Conservation (phyloP, 2,888 invertebrate species). For the Chalcis sispes region DNA sequence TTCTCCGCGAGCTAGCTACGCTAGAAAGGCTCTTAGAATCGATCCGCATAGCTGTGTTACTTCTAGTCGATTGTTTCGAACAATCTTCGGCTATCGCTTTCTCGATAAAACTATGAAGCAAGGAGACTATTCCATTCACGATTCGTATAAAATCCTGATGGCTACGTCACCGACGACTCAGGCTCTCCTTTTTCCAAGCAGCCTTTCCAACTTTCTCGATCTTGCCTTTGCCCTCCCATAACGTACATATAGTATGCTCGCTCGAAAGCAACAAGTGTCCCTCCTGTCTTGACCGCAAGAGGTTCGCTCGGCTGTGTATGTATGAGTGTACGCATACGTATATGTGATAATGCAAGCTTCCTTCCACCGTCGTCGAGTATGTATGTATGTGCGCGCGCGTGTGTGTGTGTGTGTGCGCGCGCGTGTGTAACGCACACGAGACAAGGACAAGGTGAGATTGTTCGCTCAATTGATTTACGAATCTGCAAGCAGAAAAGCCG, state of each 20-base stretch:
- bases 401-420: neutral
- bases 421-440: too few relatives aligned
- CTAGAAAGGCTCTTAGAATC: conserved; percentile 24
- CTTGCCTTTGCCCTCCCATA: too few relatives aligned
- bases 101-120: too few relatives aligned
- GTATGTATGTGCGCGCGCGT: neutral
- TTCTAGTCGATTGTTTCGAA: neutral
- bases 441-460: too few relatives aligned
- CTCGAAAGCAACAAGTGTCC: conserved; percentile 44
- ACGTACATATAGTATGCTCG: too few relatives aligned
- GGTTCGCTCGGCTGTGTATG: neutral
- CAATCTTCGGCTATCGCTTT: too few relatives aligned
- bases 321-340: neutral
- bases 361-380: neutral
- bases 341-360: too few relatives aligned
- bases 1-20: conserved; percentile 43
- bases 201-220: too few relatives aligned
- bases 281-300: conserved; percentile 24
- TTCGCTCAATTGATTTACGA: conserved; percentile 23
- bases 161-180: too few relatives aligned
- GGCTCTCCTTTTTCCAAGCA: too few relatives aligned
- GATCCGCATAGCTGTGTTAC: conserved; percentile 16
- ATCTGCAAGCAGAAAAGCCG: conserved; percentile 10
- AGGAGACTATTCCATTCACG: too few relatives aligned
- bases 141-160: too few relatives aligned